Percentiles rank a stretch among this genome's conserved stretches.
Evolutionary conservation across 1,140 invertebrate species (phyloP).

Genomic region (Drosophila sechellia): DNA sequence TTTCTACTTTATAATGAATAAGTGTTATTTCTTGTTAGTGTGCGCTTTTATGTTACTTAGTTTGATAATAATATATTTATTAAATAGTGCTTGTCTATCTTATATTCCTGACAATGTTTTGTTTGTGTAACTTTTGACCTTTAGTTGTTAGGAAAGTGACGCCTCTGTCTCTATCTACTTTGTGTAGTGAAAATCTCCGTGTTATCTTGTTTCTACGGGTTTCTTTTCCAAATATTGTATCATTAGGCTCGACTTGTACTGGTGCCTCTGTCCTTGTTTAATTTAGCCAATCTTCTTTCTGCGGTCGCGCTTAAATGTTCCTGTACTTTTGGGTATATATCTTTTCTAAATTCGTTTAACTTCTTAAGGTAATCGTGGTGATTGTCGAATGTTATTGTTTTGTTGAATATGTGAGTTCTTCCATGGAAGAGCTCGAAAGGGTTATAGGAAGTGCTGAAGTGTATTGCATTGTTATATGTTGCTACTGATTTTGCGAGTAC

Average conservation of each 20-base stretch:
- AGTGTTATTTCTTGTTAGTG: neutral
- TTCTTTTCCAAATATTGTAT: slow-evolving; percentile 2
- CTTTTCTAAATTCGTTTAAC: slow-evolving; percentile 10
- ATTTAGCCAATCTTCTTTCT: neutral
- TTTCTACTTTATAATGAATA: neutral
- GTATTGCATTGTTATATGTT: slow-evolving; percentile 1
- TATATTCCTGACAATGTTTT: neutral
- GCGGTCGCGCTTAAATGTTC: neutral
- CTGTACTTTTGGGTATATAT: slow-evolving; percentile 3
- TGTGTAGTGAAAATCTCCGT: neutral
- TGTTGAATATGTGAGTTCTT: slow-evolving; percentile 7
- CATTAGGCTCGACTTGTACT: neutral
- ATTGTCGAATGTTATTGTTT: slow-evolving; percentile 10
- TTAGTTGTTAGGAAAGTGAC: too few species aligned
- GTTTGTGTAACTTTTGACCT: too few species aligned
- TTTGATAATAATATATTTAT: neutral
- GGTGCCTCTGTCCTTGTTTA: neutral
- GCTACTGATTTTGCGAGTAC: neutral
- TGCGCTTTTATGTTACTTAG: slow-evolving; percentile 1
- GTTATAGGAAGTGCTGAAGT: neutral
- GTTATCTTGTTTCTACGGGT: slow-evolving; percentile 3
- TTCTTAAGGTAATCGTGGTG: slow-evolving; percentile 4
- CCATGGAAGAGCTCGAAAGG: neutral
- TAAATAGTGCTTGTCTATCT: neutral
- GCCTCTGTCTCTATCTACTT: neutral